These are phyloP conservation scores for Bufo gargarizans DNA, from an alignment of 2,113 vertebrate species.

Conservation along the genomic window DNA sequence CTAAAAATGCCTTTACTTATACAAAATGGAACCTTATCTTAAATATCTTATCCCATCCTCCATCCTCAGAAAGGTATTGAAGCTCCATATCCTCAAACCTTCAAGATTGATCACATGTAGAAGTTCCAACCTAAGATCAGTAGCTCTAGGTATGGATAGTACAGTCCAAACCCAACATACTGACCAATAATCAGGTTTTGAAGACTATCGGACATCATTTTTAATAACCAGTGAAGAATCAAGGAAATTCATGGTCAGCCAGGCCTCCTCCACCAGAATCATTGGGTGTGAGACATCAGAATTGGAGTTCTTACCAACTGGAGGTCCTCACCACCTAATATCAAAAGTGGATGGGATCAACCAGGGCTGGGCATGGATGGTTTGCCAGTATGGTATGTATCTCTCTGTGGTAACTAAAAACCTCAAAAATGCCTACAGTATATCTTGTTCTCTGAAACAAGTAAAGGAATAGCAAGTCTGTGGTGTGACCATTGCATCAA, in stretches of 20 bases:
- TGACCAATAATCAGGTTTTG: no score
- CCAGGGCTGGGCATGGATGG: neutral
- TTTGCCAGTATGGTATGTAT: neutral
- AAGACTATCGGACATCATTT: no score
- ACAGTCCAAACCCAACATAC: neutral
- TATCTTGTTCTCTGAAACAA: neutral
- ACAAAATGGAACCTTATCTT: neutral
- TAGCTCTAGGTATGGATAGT: neutral
- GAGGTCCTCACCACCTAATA: neutral
- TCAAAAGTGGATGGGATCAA: neutral
- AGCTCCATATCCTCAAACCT: neutral
- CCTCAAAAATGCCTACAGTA: neutral
- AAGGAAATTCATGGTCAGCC: neutral
- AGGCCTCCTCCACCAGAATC: neutral
- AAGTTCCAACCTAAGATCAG: neutral
- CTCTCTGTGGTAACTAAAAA: neutral
- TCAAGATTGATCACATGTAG: neutral
- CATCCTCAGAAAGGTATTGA: neutral
- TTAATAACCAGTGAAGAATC: neutral
- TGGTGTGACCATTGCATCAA: conserved; percentile 60
- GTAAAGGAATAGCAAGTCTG: conserved; percentile 7
- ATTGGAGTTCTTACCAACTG: no score
- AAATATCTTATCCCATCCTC: neutral
- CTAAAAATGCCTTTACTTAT: no score
- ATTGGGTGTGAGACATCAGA: neutral